These are phyloP conservation scores for Drosophila emarginata DNA, from an alignment of 2,888 invertebrate species.

Conservation along the genomic window DNA sequence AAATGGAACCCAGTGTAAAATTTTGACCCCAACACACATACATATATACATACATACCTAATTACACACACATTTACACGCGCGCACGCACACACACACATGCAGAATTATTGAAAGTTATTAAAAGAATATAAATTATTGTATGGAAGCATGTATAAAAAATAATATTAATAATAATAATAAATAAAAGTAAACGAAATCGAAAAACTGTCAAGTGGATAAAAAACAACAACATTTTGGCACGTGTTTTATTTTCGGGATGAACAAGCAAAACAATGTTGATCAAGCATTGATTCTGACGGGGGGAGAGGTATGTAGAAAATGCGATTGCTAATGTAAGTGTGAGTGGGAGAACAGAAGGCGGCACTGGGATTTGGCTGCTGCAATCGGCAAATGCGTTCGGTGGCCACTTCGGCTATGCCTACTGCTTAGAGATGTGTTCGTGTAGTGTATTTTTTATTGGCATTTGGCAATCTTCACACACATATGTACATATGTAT, in stretches of 20 bases:
- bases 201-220: slow-evolving; percentile 65
- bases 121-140: slow-evolving; percentile 52
- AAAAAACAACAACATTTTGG: slow-evolving; percentile 45
- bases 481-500: too few relatives aligned
- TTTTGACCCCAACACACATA: slow-evolving; percentile 34
- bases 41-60: not conserved
- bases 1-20: slow-evolving; percentile 60
- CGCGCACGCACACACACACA: slow-evolving; percentile 30
- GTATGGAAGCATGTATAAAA: slow-evolving; percentile 23
- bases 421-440: not conserved
- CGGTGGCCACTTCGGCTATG: not conserved
- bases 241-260: slow-evolving; percentile 46
- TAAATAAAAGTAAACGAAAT: slow-evolving; percentile 50
- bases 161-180: slow-evolving; percentile 41
- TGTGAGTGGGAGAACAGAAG: not conserved
- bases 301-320: not conserved
- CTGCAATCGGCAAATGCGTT: slow-evolving; percentile 2
- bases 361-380: not conserved
- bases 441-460: not conserved
- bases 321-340: slow-evolving; percentile 1
- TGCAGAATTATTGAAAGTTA: slow-evolving; percentile 39
- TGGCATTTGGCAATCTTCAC: too few relatives aligned
- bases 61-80: slow-evolving; percentile 21
- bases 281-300: not conserved
- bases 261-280: not conserved